Evolutionary conservation across 1,140 invertebrate species (phyloP).

Genomic region (Drosophila malerkotliana): DNA sequence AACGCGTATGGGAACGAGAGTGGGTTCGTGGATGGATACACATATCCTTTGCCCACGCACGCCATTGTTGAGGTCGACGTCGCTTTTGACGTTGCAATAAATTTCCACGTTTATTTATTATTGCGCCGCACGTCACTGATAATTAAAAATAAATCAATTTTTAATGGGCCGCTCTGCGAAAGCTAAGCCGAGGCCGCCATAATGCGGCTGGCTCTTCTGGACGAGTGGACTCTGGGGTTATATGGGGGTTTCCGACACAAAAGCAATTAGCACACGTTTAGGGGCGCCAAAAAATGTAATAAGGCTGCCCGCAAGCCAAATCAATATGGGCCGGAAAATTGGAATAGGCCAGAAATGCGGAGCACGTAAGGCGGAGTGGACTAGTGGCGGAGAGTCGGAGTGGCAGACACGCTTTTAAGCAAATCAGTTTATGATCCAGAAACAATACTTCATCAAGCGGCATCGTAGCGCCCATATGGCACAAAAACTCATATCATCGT

Average conservation of each 20-base stretch:
- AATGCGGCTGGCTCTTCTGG: constrained; percentile 38
- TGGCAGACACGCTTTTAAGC: constrained; percentile 65
- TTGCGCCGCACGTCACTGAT: constrained; percentile 80
- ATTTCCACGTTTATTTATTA: constrained; percentile 80
- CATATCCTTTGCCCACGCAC: constrained; percentile 39
- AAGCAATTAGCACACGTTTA: constrained; percentile 70
- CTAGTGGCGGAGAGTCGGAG: constrained; percentile 4
- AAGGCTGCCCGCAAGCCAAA: constrained; percentile 31
- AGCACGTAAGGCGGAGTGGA: constrained; percentile 54
- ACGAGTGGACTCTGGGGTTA: constrained; percentile 30
- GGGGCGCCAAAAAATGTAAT: constrained; percentile 51
- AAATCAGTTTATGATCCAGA: constrained; percentile 78
- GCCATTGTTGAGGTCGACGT: constrained; percentile 57
- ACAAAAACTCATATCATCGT: constrained; percentile 6
- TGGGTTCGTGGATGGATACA: neutral
- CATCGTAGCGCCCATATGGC: constrained; percentile 12
- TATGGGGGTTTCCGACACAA: constrained; percentile 42
- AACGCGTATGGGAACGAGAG: neutral
- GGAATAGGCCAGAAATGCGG: constrained; percentile 41
- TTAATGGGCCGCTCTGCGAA: constrained; percentile 60
- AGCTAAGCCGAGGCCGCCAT: constrained; percentile 28
- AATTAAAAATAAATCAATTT: constrained; percentile 83
- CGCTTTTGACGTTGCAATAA: constrained; percentile 79
- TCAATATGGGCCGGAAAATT: neutral
- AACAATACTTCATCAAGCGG: constrained; percentile 78